phyloP scores from a whole-genome alignment of 2,888 invertebrate genomes.

The Idaea straminata region DNA sequence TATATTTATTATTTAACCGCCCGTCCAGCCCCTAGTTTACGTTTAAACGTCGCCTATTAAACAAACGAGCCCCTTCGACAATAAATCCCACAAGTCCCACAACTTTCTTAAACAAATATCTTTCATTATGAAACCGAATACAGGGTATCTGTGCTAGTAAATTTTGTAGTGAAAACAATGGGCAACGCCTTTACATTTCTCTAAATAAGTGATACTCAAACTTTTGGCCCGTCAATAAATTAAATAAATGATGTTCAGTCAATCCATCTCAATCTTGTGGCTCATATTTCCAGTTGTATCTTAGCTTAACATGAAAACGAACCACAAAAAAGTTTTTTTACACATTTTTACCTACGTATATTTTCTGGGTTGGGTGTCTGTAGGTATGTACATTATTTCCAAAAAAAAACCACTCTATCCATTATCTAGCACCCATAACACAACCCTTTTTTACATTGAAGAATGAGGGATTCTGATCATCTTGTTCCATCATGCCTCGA shows the following conservation, averaged over 20 bases:
- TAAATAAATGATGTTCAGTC: neutral
- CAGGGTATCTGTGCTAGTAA: conserved; percentile 55
- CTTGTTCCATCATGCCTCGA: too few relatives aligned
- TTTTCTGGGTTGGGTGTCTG: too few relatives aligned
- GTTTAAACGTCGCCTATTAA: neutral
- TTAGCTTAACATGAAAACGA: too few relatives aligned
- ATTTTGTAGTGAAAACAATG: conserved; percentile 65
- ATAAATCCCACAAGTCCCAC: conserved; percentile 42
- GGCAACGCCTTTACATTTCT: conserved; percentile 63
- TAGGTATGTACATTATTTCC: too few relatives aligned
- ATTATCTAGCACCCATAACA: too few relatives aligned
- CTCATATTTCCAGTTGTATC: too few relatives aligned
- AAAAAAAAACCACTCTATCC: too few relatives aligned
- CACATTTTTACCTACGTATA: too few relatives aligned
- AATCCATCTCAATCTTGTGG: neutral
- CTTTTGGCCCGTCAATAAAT: neutral
- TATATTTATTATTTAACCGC: neutral
- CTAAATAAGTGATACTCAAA: conserved; percentile 44
- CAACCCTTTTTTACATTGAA: too few relatives aligned
- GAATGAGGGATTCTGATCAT: too few relatives aligned
- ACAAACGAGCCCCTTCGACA: neutral
- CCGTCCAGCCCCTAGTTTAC: neutral
- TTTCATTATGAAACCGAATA: conserved; percentile 63
- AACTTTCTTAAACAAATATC: conserved; percentile 47
- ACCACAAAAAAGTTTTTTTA: too few relatives aligned